Conservation (phyloP, 2,888 invertebrate genomes). For the Lycaena phlaeas region DNA sequence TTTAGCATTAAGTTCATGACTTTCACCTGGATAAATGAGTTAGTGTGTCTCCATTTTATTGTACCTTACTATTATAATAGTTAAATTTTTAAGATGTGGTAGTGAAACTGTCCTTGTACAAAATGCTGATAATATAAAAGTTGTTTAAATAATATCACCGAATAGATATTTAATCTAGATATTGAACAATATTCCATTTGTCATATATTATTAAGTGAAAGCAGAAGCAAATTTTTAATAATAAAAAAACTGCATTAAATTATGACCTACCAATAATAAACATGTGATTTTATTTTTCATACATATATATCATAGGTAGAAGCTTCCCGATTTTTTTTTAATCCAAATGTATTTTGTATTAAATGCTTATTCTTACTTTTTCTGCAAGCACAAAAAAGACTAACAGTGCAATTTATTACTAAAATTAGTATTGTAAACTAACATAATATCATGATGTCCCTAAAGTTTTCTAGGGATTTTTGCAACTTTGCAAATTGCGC, state of each 20-base stretch:
- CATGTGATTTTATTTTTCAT: conserved; percentile 36
- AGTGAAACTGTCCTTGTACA: conserved; percentile 54
- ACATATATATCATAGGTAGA: too few species aligned
- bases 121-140: conserved; percentile 69
- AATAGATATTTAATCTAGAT: conserved; percentile 68
- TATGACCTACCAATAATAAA: conserved; percentile 71
- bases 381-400: too few species aligned
- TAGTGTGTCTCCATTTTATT: conserved; percentile 30
- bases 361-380: too few species aligned
- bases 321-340: too few species aligned
- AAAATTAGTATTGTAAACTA: too few species aligned
- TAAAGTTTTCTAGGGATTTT: too few species aligned
- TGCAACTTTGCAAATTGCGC: too few species aligned
- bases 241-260: conserved; percentile 69
- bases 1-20: conserved; percentile 10
- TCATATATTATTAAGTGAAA: conserved; percentile 68
- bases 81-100: conserved; percentile 38
- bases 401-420: too few species aligned
- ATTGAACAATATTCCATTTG: conserved; percentile 72
- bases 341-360: too few species aligned
- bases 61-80: conserved; percentile 37
- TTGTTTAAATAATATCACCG: conserved; percentile 70
- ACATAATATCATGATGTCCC: too few species aligned
- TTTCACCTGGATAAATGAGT: conserved; percentile 9
- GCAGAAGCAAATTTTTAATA: conserved; percentile 66